These are phyloP conservation scores for Zosterops borbonicus DNA, from an alignment of 2,113 vertebrate genomes.

Conservation along the genomic window DNA sequence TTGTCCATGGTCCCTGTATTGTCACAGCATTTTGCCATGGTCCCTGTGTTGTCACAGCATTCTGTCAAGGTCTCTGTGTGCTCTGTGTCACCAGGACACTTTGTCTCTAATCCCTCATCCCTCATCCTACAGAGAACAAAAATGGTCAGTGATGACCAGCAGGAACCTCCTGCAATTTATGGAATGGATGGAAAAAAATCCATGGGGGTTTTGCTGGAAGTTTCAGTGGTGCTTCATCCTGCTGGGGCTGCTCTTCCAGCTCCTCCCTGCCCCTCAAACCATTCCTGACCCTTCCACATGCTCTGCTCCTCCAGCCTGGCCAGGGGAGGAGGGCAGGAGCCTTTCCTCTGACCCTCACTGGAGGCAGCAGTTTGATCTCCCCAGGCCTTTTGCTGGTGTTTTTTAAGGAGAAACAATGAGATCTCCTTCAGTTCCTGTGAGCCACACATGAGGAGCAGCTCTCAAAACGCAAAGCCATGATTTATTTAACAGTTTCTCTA, in stretches of 20 bases:
- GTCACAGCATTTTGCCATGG: background rate
- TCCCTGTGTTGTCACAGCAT: background rate
- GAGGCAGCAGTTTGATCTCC: background rate
- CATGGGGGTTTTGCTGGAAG: background rate
- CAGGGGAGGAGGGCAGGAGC: background rate
- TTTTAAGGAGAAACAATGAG: background rate
- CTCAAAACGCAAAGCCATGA: slow-evolving; percentile 31
- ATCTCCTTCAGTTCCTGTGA: background rate
- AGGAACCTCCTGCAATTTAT: background rate
- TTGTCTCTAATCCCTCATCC: background rate
- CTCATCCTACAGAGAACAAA: background rate
- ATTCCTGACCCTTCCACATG: background rate
- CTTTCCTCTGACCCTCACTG: background rate
- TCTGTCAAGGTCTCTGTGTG: background rate
- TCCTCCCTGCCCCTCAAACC: background rate
- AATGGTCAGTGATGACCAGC: background rate
- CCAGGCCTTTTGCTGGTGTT: background rate
- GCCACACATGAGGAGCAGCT: background rate
- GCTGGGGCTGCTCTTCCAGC: background rate
- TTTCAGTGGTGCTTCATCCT: background rate
- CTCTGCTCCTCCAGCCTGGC: background rate
- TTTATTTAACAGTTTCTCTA: slow-evolving; percentile 38
- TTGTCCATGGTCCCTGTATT: background rate
- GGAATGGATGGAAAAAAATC: background rate
- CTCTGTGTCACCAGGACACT: background rate